These are phyloP conservation scores for Scomber japonicus DNA, from an alignment of 2,113 vertebrate species.

Conservation along the genomic window DNA sequence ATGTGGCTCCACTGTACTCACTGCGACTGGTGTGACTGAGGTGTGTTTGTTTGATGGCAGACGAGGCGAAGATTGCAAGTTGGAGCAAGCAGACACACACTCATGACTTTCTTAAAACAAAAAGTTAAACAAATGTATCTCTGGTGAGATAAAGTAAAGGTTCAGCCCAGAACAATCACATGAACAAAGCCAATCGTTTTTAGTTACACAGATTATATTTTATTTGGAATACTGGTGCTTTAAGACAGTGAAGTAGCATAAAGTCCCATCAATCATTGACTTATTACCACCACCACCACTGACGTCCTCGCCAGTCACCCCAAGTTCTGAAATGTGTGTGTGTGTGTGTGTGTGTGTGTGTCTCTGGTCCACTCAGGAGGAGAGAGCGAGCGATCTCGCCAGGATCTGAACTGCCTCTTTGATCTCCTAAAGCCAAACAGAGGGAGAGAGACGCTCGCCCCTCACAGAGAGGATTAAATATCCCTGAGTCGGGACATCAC, in stretches of 20 bases:
- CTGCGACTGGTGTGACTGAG: background rate
- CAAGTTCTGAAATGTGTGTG: conserved; percentile 20
- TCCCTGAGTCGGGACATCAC: conserved; percentile 87
- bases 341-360: conserved; percentile 36
- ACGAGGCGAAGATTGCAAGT: background rate
- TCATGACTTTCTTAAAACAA: conserved; percentile 2
- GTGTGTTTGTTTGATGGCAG: conserved; percentile 47
- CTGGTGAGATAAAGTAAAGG: background rate
- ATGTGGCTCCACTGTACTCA: too few species aligned
- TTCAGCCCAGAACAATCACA: conserved; percentile 16
- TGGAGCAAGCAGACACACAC: conserved; percentile 3
- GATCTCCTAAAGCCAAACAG: conserved; percentile 83
- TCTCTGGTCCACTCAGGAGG: conserved; percentile 61
- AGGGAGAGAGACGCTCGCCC: conserved; percentile 77
- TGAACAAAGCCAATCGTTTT: conserved; percentile 21
- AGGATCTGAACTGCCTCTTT: conserved; percentile 82
- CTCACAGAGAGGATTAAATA: conserved; percentile 86
- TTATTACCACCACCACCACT: conserved; percentile 67
- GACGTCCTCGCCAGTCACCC: conserved; percentile 47
- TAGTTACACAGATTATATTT: conserved; percentile 43
- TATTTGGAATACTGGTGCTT: conserved; percentile 40
- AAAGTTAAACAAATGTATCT: conserved; percentile 26
- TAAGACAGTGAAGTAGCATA: conserved; percentile 53
- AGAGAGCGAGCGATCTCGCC: conserved; percentile 72
- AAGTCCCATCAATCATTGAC: conserved; percentile 75